Evolutionary conservation across 2,797 vertebrate species (phyloP).

Genomic region (Pampus argenteus): DNA sequence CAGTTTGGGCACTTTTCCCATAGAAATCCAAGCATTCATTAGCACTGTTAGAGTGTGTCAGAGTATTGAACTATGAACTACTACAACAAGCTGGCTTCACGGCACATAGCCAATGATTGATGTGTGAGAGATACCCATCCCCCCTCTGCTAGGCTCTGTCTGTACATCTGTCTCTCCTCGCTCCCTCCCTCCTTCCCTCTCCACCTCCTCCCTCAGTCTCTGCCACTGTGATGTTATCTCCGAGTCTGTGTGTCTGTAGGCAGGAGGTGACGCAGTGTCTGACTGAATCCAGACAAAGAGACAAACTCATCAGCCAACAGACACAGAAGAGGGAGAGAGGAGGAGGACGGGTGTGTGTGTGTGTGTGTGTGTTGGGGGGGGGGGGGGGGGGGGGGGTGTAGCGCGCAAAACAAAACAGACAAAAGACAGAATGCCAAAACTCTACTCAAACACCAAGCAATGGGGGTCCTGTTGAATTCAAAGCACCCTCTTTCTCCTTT

Average conservation of each 20-base stretch:
- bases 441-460: constrained; percentile 80
- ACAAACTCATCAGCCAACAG: constrained; percentile 89
- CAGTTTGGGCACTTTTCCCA: constrained; percentile 62
- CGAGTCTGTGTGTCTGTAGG: constrained; percentile 89
- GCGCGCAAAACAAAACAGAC: constrained; percentile 82
- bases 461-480: constrained; percentile 80
- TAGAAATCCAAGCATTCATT: constrained; percentile 51
- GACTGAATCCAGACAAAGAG: constrained; percentile 90
- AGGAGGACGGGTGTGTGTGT: constrained; percentile 22
- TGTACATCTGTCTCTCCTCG: constrained; percentile 88
- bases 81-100: constrained; percentile 77
- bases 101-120: constrained; percentile 83
- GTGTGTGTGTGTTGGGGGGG: constrained; percentile 2
- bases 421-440: constrained; percentile 85
- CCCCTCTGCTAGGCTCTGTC: constrained; percentile 82
- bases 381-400: constrained; percentile 40
- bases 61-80: constrained; percentile 79
- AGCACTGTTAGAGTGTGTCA: constrained; percentile 52
- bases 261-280: constrained; percentile 92
- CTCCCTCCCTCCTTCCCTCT: constrained; percentile 47
- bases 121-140: constrained; percentile 84
- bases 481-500: constrained; percentile 62
- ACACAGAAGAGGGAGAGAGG: constrained; percentile 71
- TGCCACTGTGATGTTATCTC: constrained; percentile 90
- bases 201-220: constrained; percentile 69